Evolutionary conservation across 2,797 vertebrate species (phyloP), one percentile per base, ranked within the genome.

Genomic region (Sebastes wilsoni): DNA sequence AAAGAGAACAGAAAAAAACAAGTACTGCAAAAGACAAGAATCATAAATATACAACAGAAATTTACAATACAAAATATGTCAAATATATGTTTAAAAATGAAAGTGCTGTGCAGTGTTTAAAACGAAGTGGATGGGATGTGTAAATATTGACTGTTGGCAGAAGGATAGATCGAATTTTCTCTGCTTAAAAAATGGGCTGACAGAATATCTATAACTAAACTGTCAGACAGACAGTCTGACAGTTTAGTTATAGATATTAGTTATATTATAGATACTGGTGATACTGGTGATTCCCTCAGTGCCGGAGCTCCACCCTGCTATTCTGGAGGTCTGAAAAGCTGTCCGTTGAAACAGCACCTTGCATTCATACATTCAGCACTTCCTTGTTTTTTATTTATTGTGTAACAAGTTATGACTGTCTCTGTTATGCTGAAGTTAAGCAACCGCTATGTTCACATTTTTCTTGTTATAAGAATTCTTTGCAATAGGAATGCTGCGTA

Each of bases 21-120:
- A 52, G 2, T n/a, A 32, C 9, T 34, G 18, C 18, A n/a, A 34
- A 32, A 27, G 5, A 18, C 64, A 12, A 12, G 25, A 25, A 10
- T 27, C 23, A 25, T 42, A 9, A 25, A 65, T 65, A 23, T 38
- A 42, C 4, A 38, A 42, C n/a, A 27, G 16, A 16, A 36, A 62
- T 34, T 13, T 62, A 62, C 60, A 36, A 62, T 36, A 0, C 0
- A 30, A 20, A 11, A 46, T 27, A 36, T 36, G 8, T 0, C 30
- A 20, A 11, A 46, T 27, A 59, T 59, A 55, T 23, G 22, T 23
- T 55, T 23, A 56, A 56, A 56, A 25, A 25, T 56, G 22, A 56
- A 55, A 55, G 52, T 9, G 9, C 52, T 22, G 52, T 23, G 0
- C 25, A 27, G 13, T 9, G 23, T 58, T 58, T 58, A 58, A 58